Conservation (phyloP, 2,113 vertebrate genomes). For the Sorex fumeus region DNA sequence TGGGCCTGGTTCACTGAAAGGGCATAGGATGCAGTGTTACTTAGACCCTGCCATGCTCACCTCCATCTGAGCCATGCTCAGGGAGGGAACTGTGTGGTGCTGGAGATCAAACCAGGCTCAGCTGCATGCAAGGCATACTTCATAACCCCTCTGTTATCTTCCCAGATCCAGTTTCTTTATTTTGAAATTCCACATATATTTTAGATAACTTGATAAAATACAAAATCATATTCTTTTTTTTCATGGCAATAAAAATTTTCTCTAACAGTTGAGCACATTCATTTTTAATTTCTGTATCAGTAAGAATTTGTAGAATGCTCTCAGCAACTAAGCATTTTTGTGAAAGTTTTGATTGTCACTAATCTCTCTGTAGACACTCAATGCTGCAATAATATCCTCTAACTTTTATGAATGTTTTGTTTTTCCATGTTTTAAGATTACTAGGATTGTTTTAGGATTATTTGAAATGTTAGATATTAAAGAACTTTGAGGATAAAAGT, state of each 20-base stretch:
- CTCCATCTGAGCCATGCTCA: no score
- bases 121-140: no score
- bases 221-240: neutral
- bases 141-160: no score
- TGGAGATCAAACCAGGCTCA: no score
- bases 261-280: neutral
- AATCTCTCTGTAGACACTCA: neutral
- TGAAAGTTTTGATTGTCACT: neutral
- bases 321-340: neutral
- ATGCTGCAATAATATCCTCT: neutral
- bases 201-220: conserved; percentile 1
- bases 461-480: conserved; percentile 13
- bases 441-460: conserved; percentile 25
- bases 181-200: neutral
- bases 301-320: neutral
- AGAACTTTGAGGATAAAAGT: neutral
- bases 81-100: no score
- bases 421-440: neutral
- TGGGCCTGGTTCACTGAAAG: no score
- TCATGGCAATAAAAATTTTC: neutral
- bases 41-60: no score
- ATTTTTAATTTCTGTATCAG: neutral
- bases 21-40: no score
- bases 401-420: neutral
- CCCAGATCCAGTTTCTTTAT: neutral